Evolutionary conservation across 2,888 invertebrate species (phyloP).

Genomic region (Hirtodrosophila confusa): DNA sequence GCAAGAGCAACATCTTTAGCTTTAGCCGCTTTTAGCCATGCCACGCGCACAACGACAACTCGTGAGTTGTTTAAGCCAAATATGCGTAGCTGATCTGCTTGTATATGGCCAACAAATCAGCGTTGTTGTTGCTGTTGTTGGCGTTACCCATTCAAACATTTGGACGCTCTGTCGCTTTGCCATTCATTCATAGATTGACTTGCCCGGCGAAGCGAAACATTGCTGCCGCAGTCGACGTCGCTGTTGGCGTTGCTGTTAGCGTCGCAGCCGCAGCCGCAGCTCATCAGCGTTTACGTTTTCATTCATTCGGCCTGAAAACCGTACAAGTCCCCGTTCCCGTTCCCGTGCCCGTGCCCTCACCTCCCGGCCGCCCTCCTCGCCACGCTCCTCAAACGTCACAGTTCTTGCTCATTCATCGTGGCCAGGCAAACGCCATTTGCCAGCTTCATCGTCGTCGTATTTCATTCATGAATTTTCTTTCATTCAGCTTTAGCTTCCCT

Average conservation of each 20-base stretch:
- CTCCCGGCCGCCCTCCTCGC: conserved; percentile 14
- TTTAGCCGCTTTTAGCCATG: conserved; percentile 67
- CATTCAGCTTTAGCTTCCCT: conserved; percentile 62
- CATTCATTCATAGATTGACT: conserved; percentile 75
- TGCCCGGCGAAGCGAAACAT: conserved; percentile 59
- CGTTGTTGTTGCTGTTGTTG: conserved; percentile 27
- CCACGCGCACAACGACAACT: conserved; percentile 68
- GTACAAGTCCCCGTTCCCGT: too few relatives aligned
- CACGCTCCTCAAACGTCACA: conserved; percentile 24
- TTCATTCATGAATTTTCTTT: conserved; percentile 80
- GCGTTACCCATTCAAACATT: conserved; percentile 64
- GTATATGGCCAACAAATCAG: conserved; percentile 76
- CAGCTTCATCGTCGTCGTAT: conserved; percentile 59
- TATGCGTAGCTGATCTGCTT: conserved; percentile 77
- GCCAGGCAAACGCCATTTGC: conserved; percentile 30
- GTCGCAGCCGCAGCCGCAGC: conserved; percentile 22
- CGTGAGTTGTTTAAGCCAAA: conserved; percentile 70
- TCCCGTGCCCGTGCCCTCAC: background rate
- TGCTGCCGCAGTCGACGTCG: conserved; percentile 21
- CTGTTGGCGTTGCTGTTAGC: conserved; percentile 4
- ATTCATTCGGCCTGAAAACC: conserved; percentile 50
- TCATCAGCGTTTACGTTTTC: conserved; percentile 70
- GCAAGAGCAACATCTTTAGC: conserved; percentile 6
- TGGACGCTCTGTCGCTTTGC: conserved; percentile 71
- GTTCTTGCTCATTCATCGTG: conserved; percentile 35